Percentiles rank a stretch among this genome's conserved stretches.
Evolutionary conservation across 2,113 vertebrate species (phyloP).

Genomic region (Hypocryptadius cinnamomeus): DNA sequence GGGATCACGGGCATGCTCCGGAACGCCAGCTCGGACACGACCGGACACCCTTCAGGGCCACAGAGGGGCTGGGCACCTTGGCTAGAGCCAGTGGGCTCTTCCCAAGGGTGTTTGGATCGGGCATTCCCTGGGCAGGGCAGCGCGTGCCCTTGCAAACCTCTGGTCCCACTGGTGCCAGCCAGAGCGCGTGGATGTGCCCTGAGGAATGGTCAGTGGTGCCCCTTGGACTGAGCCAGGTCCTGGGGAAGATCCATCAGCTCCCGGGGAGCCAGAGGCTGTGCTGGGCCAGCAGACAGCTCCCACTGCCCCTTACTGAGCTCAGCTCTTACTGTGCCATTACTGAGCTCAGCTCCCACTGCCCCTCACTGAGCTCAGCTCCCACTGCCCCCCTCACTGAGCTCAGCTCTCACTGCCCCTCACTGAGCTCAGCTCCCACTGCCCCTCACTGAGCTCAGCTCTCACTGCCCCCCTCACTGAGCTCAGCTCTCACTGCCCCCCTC

Average conservation of each 20-base stretch:
- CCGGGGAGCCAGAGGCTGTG: background rate
- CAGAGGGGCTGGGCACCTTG: background rate
- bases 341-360: no score
- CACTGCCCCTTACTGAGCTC: background rate
- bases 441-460: background rate
- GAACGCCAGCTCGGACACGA: accelerated
- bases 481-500: no score
- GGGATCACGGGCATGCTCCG: background rate
- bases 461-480: accelerated
- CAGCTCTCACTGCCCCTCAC: accelerated
- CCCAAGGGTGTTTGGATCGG: background rate
- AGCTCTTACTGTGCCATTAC: background rate
- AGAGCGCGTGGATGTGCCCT: background rate
- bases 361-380: no score
- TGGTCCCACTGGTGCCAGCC: accelerated
- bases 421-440: background rate
- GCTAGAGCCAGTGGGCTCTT: background rate
- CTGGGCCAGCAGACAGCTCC: background rate
- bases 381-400: background rate
- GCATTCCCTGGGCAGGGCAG: background rate
- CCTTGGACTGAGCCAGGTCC: background rate
- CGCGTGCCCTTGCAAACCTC: background rate
- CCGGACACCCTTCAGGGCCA: background rate
- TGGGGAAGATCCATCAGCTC: background rate
- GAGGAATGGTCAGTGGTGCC: background rate